Percentiles rank a stretch among this genome's conserved stretches.
These are phyloP conservation scores for Squalus acanthias DNA, from an alignment of 2,797 vertebrate genomes.

Conservation along the genomic window DNA sequence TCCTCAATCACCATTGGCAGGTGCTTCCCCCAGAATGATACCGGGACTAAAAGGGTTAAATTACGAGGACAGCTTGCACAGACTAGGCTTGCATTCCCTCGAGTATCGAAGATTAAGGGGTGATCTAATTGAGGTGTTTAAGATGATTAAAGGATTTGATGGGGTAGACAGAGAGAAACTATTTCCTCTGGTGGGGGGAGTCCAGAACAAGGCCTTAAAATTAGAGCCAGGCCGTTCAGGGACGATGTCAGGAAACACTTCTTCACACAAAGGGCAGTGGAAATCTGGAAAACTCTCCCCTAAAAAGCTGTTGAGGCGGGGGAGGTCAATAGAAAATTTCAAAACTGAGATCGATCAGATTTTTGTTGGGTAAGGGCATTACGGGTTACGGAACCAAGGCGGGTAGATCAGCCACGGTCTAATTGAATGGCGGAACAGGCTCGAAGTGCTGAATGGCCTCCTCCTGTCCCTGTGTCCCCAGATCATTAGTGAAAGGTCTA, in stretches of 20 bases:
- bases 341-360: too few species aligned
- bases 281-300: too few species aligned
- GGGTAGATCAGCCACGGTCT: too few species aligned
- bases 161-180: not conserved
- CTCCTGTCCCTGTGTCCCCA: too few species aligned
- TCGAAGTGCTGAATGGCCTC: too few species aligned
- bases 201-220: not conserved
- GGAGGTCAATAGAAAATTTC: too few species aligned
- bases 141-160: not conserved
- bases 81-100: not conserved
- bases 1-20: not conserved
- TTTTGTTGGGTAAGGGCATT: too few species aligned
- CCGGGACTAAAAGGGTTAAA: not conserved
- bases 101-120: not conserved
- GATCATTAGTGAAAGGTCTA: too few species aligned
- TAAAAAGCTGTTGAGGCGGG: too few species aligned
- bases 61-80: not conserved
- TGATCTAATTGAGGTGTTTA: not conserved
- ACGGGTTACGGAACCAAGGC: too few species aligned
- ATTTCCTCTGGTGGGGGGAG: not conserved
- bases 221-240: not conserved
- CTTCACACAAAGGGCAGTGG: not conserved
- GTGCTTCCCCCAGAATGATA: not conserved
- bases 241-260: not conserved
- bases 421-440: too few species aligned